Conservation (phyloP, 2,888 invertebrate genomes). For the Latrodectus elegans region DNA sequence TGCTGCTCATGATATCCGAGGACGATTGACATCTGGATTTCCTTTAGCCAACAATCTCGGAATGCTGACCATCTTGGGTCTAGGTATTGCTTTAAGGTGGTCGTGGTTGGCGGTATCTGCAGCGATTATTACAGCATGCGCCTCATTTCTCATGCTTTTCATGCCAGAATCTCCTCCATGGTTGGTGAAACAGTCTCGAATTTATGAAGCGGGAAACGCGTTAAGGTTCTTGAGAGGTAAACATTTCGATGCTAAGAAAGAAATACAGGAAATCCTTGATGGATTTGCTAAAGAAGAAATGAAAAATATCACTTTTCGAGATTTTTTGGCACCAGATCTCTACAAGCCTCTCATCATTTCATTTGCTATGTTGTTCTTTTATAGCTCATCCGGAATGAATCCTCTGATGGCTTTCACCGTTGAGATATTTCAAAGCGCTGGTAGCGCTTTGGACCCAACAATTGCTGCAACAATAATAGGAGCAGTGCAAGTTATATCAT, state of each 20-base stretch:
- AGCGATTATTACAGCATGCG: constrained; percentile 19
- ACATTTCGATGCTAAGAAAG: constrained; percentile 68
- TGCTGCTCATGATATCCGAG: constrained; percentile 56
- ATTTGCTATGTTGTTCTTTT: constrained; percentile 74
- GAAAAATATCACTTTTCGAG: constrained; percentile 70
- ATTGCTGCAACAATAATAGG: constrained; percentile 74
- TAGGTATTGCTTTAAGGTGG: constrained; percentile 67
- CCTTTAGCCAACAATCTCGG: constrained; percentile 65
- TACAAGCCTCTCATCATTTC: constrained; percentile 73
- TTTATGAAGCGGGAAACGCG: constrained; percentile 71
- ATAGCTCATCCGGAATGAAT: constrained; percentile 76
- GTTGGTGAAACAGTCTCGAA: constrained; percentile 46
- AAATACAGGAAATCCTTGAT: constrained; percentile 45
- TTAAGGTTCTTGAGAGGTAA: constrained; percentile 72
- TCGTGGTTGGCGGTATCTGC: constrained; percentile 55
- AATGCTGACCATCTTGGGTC: constrained; percentile 47
- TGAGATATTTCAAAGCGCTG: constrained; percentile 74
- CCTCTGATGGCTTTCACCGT: constrained; percentile 76
- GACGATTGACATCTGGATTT: constrained; percentile 66
- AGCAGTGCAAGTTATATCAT: constrained; percentile 74
- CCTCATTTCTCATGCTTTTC: constrained; percentile 36
- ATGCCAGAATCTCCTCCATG: constrained; percentile 70
- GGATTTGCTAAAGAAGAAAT: not conserved
- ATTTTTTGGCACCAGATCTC: constrained; percentile 72
- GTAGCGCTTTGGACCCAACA: constrained; percentile 71